Evolutionary conservation across 2,113 vertebrate genomes (phyloP).

Genomic region (Myrmecobius fasciatus): DNA sequence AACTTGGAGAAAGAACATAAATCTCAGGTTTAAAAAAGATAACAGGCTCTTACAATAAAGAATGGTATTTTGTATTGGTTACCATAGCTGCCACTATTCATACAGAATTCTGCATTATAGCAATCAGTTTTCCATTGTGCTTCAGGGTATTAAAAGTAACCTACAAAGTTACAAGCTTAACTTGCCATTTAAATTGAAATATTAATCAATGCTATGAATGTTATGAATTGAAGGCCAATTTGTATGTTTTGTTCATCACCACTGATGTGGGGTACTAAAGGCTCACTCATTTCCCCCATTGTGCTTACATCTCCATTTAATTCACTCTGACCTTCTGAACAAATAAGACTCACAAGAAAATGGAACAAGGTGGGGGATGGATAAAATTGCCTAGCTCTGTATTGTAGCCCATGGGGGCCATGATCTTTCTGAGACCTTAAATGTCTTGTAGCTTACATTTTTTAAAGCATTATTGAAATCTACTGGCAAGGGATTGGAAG

Average conservation of each 20-base stretch:
- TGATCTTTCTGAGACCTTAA: not conserved
- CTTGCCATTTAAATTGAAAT: slow-evolving; percentile 72
- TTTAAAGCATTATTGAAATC: slow-evolving; percentile 42
- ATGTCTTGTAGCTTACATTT: slow-evolving; percentile 25
- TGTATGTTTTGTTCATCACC: slow-evolving; percentile 61
- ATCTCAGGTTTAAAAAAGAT: slow-evolving; percentile 68
- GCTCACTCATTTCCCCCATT: slow-evolving; percentile 49
- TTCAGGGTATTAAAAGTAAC: slow-evolving; percentile 74
- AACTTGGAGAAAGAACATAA: slow-evolving; percentile 58
- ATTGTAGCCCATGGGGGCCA: not conserved
- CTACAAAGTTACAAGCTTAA: slow-evolving; percentile 63
- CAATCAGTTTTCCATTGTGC: slow-evolving; percentile 72
- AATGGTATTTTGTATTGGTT: slow-evolving; percentile 59
- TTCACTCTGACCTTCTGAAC: not conserved
- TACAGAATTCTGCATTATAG: slow-evolving; percentile 71
- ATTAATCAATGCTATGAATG: slow-evolving; percentile 75
- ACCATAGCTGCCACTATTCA: slow-evolving; percentile 73
- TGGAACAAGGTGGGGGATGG: not conserved
- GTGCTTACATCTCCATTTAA: slow-evolving; percentile 47
- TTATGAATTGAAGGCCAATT: slow-evolving; percentile 76
- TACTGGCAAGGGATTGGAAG: not conserved
- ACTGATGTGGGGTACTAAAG: slow-evolving; percentile 45
- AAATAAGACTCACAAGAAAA: not conserved
- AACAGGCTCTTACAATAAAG: slow-evolving; percentile 63
- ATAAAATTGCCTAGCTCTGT: not conserved